phyloP scores from a whole-genome alignment of 92 coral and sea anemone species.

The Muricea muricata region DNA sequence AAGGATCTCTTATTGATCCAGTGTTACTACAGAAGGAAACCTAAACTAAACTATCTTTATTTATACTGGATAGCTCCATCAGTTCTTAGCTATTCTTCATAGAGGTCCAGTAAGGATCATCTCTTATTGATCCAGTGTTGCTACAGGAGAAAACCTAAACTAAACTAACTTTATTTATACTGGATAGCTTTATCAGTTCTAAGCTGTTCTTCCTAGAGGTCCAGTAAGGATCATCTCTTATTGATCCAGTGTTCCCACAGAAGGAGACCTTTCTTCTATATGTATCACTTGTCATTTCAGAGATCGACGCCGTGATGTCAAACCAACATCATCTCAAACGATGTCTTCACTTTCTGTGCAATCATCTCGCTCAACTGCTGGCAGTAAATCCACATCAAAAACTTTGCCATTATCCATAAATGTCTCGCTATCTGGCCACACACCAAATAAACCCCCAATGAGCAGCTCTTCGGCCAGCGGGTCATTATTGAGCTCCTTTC shows the following conservation, averaged over 20 bases:
- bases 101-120: too few relatives aligned
- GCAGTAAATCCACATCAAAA: not conserved
- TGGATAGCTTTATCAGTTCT: too few relatives aligned
- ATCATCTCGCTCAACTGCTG: not conserved
- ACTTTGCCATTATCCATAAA: conserved; percentile 9
- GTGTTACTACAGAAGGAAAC: not conserved
- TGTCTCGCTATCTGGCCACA: conserved; percentile 8
- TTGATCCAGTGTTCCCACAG: too few relatives aligned
- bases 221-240: too few relatives aligned
- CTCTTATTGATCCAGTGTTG: too few relatives aligned
- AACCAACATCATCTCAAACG: conserved; percentile 3
- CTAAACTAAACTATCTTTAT: not conserved
- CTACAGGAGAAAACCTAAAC: too few relatives aligned
- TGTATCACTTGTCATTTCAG: not conserved
- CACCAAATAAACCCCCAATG: not conserved
- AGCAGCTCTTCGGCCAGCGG: not conserved
- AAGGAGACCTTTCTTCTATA: too few relatives aligned
- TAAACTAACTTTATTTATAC: too few relatives aligned
- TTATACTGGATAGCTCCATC: too few relatives aligned
- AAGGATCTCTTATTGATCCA: not conserved
- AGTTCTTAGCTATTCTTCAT: too few relatives aligned
- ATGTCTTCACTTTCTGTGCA: conserved; percentile 1
- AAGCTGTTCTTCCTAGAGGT: too few relatives aligned
- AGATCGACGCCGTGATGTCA: not conserved
- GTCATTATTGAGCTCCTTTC: conserved; percentile 31